Evolutionary conservation across 2,113 vertebrate species (phyloP).

Genomic region (Illadopsis cleaveri): DNA sequence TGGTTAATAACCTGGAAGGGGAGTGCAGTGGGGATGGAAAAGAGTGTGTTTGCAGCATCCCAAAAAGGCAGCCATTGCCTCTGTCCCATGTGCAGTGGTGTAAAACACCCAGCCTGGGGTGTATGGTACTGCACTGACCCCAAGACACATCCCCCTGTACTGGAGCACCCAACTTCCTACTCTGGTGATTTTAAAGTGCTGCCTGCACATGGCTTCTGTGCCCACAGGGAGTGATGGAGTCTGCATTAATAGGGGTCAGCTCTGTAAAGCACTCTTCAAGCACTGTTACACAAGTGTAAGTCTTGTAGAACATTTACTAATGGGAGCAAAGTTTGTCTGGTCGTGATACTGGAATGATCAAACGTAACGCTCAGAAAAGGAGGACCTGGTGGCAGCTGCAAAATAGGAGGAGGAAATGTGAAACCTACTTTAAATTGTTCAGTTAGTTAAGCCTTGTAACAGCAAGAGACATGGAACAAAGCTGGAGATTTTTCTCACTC

Average conservation of each 20-base stretch:
- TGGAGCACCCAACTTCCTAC: accelerated
- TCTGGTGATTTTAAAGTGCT: background rate
- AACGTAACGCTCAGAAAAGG: background rate
- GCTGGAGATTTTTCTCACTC: background rate
- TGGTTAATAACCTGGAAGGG: background rate
- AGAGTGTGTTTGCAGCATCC: background rate
- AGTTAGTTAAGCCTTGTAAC: background rate
- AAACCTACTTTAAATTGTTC: background rate
- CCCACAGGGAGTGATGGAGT: background rate
- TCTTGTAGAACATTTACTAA: background rate
- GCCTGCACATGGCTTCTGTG: background rate
- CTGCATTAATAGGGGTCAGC: background rate
- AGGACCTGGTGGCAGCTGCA: background rate
- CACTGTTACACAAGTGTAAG: background rate
- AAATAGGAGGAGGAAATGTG: background rate
- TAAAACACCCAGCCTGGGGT: background rate
- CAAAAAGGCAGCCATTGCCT: accelerated
- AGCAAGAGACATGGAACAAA: background rate
- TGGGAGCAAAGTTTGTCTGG: background rate
- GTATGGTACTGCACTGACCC: accelerated
- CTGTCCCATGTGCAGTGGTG: background rate
- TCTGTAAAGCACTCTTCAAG: background rate
- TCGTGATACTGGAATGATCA: background rate
- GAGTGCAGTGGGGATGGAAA: background rate
- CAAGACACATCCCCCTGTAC: accelerated